phyloP scores from a whole-genome alignment of 2,113 vertebrate genomes.

The Eidolon helvum region DNA sequence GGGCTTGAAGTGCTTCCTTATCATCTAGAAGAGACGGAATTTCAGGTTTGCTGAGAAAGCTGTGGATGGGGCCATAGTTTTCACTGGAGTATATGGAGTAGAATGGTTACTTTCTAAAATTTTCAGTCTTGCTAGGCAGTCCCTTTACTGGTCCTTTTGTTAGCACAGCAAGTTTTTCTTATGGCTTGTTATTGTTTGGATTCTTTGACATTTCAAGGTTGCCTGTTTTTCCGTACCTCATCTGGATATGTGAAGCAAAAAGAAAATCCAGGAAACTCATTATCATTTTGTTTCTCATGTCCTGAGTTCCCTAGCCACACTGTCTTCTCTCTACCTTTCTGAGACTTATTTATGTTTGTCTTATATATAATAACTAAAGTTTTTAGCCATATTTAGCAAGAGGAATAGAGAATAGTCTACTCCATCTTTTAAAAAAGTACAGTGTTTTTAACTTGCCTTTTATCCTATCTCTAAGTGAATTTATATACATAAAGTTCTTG shows the following conservation, averaged over 20 bases:
- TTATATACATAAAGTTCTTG: not conserved
- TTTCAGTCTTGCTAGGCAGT: not conserved
- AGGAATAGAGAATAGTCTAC: not conserved
- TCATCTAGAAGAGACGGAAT: not conserved
- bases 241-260: not conserved
- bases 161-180: not conserved
- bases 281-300: not conserved
- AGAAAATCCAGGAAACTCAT: not conserved
- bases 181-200: not conserved
- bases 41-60: not conserved
- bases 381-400: not conserved
- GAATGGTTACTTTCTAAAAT: not conserved
- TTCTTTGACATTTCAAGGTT: not conserved
- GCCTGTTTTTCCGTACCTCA: not conserved
- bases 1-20: not conserved
- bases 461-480: not conserved
- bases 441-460: not conserved
- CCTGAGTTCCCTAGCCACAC: not conserved
- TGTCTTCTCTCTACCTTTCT: not conserved
- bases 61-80: not conserved
- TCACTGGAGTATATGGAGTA: not conserved
- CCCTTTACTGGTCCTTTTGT: not conserved
- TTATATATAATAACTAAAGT: not conserved
- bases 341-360: not conserved
- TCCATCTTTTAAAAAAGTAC: not conserved